Conservation (phyloP, 2,888 invertebrate species). For the Tridacna gigas region DNA sequence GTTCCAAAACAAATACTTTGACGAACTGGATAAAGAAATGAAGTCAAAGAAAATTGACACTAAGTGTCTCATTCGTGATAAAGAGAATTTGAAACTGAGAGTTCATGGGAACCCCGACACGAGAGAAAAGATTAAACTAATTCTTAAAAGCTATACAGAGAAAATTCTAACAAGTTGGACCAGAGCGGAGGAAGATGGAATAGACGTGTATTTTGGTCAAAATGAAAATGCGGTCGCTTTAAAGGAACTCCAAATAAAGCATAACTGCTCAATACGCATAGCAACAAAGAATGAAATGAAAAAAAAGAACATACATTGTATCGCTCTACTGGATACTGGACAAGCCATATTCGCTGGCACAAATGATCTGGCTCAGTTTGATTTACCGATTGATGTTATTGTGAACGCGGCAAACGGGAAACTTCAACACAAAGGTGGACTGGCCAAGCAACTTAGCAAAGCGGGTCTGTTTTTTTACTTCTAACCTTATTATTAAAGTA, state of each 20-base stretch:
- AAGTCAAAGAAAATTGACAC: slow-evolving; percentile 6
- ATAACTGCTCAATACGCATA: slow-evolving; percentile 34
- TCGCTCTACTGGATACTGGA: slow-evolving; percentile 43
- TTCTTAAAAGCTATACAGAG: slow-evolving; percentile 21
- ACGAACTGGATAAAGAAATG: slow-evolving; percentile 17
- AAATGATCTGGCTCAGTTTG: slow-evolving; percentile 14
- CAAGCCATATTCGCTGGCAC: slow-evolving; percentile 46
- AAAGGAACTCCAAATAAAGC: neutral
- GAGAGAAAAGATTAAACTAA: slow-evolving; percentile 1
- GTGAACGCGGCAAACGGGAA: slow-evolving; percentile 38
- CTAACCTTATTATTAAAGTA: too few relatives aligned
- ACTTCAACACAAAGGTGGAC: slow-evolving; percentile 17
- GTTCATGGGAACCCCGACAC: slow-evolving; percentile 19
- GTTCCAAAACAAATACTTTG: slow-evolving; percentile 1
- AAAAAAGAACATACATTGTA: slow-evolving; percentile 33
- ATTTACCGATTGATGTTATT: slow-evolving; percentile 35
- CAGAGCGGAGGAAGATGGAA: slow-evolving; percentile 32
- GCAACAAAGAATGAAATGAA: slow-evolving; percentile 52
- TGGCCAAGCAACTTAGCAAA: slow-evolving; percentile 15
- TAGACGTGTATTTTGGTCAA: slow-evolving; percentile 35
- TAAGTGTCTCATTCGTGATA: neutral
- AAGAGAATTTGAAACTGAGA: neutral
- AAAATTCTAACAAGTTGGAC: slow-evolving; percentile 34
- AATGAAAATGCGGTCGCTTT: slow-evolving; percentile 12
- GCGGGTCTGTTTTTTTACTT: slow-evolving; percentile 12